Evolutionary conservation across 2,797 vertebrate genomes (phyloP), one percentile per base, ranked within the genome.

Genomic region (Threskiornis aethiopicus): DNA sequence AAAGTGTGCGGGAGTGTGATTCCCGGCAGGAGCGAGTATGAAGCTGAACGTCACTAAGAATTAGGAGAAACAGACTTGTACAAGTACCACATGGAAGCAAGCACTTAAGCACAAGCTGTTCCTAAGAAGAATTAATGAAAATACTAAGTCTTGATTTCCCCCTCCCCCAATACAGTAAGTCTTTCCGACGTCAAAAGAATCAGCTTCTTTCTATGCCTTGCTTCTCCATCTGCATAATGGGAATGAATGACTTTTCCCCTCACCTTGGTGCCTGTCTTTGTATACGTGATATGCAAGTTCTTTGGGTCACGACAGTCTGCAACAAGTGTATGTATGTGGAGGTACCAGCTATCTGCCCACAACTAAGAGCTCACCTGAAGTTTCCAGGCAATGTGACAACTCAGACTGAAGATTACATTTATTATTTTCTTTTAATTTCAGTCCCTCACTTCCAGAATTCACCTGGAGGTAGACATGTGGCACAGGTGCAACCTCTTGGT

Each of bases 241-340:
- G 16, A 72, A 70, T n/a, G 8, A 54, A 80, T 20, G 2, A 55
- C 42, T 70, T 71, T 58, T 29, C 28, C 42, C 46, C 20, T 81
- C 7, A 10, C 20, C 16, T 21, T 46, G 24, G 9, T 61, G 33
- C 33, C 19, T 59, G 13, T 25, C 29, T 77, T 57, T 78, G 25
- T 14, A 20, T 19, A 47, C 0, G 0, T 6, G 52, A 35, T 26
- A 33, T 11, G 0, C 19, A 46, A 51, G 24, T 31, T 57, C 35
- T 64, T 31, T 59, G 19, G 14, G n/a, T 24, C 17, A 15, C 13
- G 41, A 21, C 14, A 87, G 44, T 39, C 49, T 35, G 39, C 44
- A 58, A 31, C 16, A 51, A 39, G 25, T 5, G 3, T 31, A 13
- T 10, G 14, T 17, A 15, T 21, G 13, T 1, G 4, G 47, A 47